Percentiles rank a stretch among this genome's conserved stretches.
Evolutionary conservation across 2,113 vertebrate species (phyloP).

Genomic region (Gambusia holbrooki): DNA sequence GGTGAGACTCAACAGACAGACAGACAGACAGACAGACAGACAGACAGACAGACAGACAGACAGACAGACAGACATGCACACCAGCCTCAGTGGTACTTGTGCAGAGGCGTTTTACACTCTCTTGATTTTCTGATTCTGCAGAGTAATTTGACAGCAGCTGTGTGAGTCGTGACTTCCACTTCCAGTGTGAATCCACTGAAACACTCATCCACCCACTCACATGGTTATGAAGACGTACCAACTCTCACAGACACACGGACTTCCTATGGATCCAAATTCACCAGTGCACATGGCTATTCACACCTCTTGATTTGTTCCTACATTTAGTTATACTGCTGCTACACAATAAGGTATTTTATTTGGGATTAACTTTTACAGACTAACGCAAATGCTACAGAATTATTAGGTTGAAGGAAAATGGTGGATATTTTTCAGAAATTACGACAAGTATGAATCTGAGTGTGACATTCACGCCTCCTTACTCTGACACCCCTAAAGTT

Average conservation of each 20-base stretch:
- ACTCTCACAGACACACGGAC: neutral
- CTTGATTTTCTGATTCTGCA: slow-evolving; percentile 51
- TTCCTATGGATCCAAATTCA: slow-evolving; percentile 13
- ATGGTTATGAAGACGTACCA: slow-evolving; percentile 11
- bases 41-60: slow-evolving; percentile 8
- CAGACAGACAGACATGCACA: slow-evolving; percentile 10
- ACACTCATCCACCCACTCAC: slow-evolving; percentile 22
- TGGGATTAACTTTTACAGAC: too few relatives aligned
- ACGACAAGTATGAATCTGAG: too few relatives aligned
- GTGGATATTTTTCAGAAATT: too few relatives aligned
- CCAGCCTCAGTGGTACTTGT: neutral
- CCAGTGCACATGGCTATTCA: neutral
- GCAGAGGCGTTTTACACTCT: slow-evolving; percentile 52
- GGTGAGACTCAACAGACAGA: slow-evolving; percentile 26
- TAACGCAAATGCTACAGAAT: too few relatives aligned
- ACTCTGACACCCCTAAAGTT: too few relatives aligned
- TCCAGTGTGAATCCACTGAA: slow-evolving; percentile 37
- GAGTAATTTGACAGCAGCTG: slow-evolving; percentile 67
- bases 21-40: slow-evolving; percentile 8
- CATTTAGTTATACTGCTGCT: too few relatives aligned
- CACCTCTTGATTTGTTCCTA: too few relatives aligned
- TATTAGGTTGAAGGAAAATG: too few relatives aligned
- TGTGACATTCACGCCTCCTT: too few relatives aligned
- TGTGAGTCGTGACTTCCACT: slow-evolving; percentile 60
- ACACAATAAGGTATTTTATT: too few relatives aligned